Evolutionary conservation across 1,140 invertebrate species (phyloP).

Genomic region (Phymastichus coffea): DNA sequence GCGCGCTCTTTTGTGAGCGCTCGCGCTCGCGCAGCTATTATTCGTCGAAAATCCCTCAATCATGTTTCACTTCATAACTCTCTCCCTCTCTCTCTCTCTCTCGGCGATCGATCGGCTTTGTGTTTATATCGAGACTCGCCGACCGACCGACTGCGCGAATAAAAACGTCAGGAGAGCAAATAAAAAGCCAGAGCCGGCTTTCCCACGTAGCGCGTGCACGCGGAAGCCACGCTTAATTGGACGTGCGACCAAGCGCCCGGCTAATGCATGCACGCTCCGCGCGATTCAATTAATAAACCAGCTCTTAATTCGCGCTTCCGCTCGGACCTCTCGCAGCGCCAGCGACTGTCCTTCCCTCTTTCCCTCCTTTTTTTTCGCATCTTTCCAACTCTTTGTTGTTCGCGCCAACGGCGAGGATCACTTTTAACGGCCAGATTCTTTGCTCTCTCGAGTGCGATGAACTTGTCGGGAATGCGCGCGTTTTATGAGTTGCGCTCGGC

Average conservation of each 20-base stretch:
- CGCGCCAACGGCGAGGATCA: conserved; percentile 4
- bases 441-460: too few relatives aligned
- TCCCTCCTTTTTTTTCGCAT: conserved; percentile 33
- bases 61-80: conserved; percentile 9
- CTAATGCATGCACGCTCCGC: background rate
- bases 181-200: background rate
- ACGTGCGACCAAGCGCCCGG: conserved; percentile 22
- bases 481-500: too few relatives aligned
- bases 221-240: conserved; percentile 18
- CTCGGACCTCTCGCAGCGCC: conserved; percentile 10
- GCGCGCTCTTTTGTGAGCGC: too few relatives aligned
- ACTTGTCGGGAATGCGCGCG: too few relatives aligned
- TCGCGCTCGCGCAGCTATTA: too few relatives aligned
- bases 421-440: too few relatives aligned
- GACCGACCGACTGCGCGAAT: background rate
- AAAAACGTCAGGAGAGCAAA: too few relatives aligned
- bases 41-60: conserved; percentile 12
- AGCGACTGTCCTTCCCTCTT: conserved; percentile 31
- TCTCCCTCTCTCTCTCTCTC: background rate
- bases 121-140: too few relatives aligned
- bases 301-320: conserved; percentile 53
- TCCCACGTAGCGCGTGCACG: conserved; percentile 17
- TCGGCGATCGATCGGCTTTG: too few relatives aligned
- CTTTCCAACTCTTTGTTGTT: conserved; percentile 28
- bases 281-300: conserved; percentile 47